Conservation (phyloP, 2,888 invertebrate species). For the Hymenopus coronatus region DNA sequence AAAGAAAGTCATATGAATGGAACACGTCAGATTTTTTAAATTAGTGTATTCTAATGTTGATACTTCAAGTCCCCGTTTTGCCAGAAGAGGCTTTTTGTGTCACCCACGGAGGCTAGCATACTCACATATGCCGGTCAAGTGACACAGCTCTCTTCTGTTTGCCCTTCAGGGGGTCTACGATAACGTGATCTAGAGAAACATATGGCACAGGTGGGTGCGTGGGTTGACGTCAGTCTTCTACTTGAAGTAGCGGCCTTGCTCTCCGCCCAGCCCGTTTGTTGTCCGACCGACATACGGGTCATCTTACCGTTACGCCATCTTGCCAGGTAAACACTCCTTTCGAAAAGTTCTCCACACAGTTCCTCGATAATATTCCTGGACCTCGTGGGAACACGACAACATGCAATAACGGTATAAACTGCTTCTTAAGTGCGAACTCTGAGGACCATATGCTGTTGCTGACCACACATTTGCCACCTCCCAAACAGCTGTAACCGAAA, state of each 20-base stretch:
- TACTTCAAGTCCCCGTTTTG: no score
- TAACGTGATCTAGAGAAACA: not conserved
- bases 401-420: not conserved
- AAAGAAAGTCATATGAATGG: no score
- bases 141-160: no score
- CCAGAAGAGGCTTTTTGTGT: no score
- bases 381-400: not conserved
- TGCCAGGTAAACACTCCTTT: not conserved
- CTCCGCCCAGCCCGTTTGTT: not conserved
- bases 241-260: not conserved
- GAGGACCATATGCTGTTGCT: no score
- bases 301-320: not conserved
- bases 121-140: no score
- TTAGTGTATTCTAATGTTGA: no score
- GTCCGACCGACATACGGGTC: not conserved
- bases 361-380: not conserved
- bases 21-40: no score
- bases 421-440: not conserved
- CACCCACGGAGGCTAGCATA: no score
- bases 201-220: not conserved
- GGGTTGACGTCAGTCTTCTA: not conserved
- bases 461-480: no score
- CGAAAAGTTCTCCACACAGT: not conserved
- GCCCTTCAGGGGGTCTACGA: not conserved
- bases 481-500: no score